A percentile compares a stretch with the other conserved stretches of the same genome.
Conservation (phyloP, 2,888 invertebrate genomes). For the Margaritifera margaritifera region DNA sequence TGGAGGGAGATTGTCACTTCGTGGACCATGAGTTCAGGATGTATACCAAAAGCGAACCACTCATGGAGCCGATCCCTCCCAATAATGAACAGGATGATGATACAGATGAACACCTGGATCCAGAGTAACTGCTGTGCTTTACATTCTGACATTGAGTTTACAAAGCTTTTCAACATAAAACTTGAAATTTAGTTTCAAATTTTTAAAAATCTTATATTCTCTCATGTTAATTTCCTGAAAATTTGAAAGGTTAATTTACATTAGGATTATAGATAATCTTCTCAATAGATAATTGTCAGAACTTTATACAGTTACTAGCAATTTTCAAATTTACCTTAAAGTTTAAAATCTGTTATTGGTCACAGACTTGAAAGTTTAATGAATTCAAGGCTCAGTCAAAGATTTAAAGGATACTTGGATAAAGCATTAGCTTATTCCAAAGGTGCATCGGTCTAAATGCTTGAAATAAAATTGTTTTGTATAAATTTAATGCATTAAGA, state of each 20-base stretch:
- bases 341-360: too few species aligned
- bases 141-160: constrained; percentile 1
- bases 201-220: neutral
- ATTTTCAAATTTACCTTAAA: too few species aligned
- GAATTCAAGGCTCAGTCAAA: neutral
- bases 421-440: too few species aligned
- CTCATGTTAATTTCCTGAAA: neutral
- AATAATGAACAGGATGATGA: constrained; percentile 48
- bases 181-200: neutral
- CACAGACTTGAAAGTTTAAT: too few species aligned
- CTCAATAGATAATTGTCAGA: too few species aligned
- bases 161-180: neutral
- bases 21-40: constrained; percentile 75
- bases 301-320: too few species aligned
- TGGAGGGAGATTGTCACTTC: constrained; percentile 76
- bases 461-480: too few species aligned
- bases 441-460: too few species aligned
- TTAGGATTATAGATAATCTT: too few species aligned
- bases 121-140: constrained; percentile 72
- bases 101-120: constrained; percentile 73
- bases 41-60: constrained; percentile 63
- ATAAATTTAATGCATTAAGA: too few species aligned
- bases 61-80: constrained; percentile 42
- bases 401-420: neutral
- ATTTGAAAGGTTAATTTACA: neutral